Evolutionary conservation across 2,888 invertebrate species (phyloP), one percentile per base, ranked within the genome.

Genomic region (Chrysolina haemoptera): DNA sequence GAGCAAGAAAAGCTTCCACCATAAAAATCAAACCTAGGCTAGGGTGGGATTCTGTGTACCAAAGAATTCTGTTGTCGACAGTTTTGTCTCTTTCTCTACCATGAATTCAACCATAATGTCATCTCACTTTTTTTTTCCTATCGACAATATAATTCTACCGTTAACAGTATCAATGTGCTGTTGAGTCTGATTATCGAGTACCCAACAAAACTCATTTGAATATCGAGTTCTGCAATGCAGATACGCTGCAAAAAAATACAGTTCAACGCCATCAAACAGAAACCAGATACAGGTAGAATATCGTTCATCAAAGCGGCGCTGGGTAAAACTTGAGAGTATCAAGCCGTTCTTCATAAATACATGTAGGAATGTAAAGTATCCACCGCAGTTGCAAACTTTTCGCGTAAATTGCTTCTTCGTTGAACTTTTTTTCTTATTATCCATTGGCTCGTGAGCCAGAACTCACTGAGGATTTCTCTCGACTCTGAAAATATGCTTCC

Each of bases 321-420:
- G 16, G 14, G 48, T 48, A 48, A 9, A 48, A 48, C 48, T 48
- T 46, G 6, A 14, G 9, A 48, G 48, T 48, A n/a, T 0, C 16
- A 48, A 1, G 4, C 48, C 48, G 14, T 48, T 48, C 48, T 48
- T 48, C 16, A 48, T 48, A 48, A 48, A 48, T 48, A 48, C 8
- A 48, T 48, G 48, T 16, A 16, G 48, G 6, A 48, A 48, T 48
- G 48, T 48, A 48, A 48, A 48, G 48, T 48, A 48, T 48, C n/a
- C 14, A 48, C 48, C 16, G 48, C 48, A 48, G 48, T 16, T 16
- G 48, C 48, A 48, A 48, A 48, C 48, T 48, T 48, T 48, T 16
- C 16, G 9, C 48, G 48, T 48, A 48, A 48, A 48, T 48, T 48
- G 14, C 48, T 48, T 16, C 14, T 8, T 16, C 48, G 16, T 14